Evolutionary conservation across 2,797 vertebrate species (phyloP), one percentile per base, ranked within the genome.

Genomic region (Enteromius anoplus): DNA sequence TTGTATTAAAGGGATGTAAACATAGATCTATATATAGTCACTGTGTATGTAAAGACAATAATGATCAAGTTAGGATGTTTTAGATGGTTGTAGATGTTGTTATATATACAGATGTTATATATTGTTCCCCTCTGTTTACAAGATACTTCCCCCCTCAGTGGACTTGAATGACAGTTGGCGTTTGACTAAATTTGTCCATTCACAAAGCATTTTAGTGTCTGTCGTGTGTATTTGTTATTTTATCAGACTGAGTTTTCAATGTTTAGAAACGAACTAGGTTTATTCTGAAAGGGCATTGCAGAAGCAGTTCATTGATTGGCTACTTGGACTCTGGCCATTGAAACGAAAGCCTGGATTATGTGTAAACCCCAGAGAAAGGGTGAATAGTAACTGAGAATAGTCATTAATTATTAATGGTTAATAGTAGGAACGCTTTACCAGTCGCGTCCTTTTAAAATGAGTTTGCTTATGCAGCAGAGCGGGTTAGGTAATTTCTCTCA

Each of bases 341-440:
- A 76, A 62, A 29, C 29, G 21, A 66, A 76, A 40, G n/a, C 29
- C 7, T 73, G 49, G 69, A 64, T 81, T 19, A 72, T 49, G 68
- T 5, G 9, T 49, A 77, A 83, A 77, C 65, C 37, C 37, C 9
- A 45, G 60, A 29, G 62, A 83, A 77, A 34, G 23, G 23, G 17
- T 10, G 7, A 14, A 69, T 32, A 42, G 51, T 82, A 26, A 51
- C n/a, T 15, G 60, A 53, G 47, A 76, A 60, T 60, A 76, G 62
- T 58, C 62, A 76, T 82, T 68, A 76, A 45, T 75, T 76, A 68
- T 68, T 69, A 58, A 82, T 76, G 81, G 47, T 47, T 76, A 34
- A 69, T 76, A 55, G 45, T 68, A 82, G 12, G 51, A 42, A 51
- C n/a, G 5, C 21, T 55, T 53, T 19, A n/a, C 34, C 7, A 65